Evolutionary conservation across 1,140 invertebrate genomes (phyloP), one percentile per base, ranked within the genome.

Genomic region (Drosophila sproati): DNA sequence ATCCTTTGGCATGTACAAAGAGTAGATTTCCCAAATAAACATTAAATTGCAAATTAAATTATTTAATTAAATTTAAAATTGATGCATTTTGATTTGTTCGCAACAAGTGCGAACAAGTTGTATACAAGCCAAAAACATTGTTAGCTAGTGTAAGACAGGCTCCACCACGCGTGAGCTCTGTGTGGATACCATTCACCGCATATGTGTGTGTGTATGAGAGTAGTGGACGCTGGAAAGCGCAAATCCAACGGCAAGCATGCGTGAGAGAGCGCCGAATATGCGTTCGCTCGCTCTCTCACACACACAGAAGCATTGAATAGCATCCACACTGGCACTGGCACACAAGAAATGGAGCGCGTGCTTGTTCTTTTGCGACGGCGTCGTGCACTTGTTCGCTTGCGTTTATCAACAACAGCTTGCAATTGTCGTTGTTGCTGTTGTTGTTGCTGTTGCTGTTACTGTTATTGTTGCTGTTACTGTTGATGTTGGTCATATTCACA

Each of bases 361-460:
- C 62, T 52, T n/a, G 5, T 43, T 61, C 50, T 50, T 73, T 67
- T 83, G 83, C 83, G 83, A 60, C 83, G 77, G 83, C 85, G 83
- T 88, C 52, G 50, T 78, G 50, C 85, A 80, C 85, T 89, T 88
- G 80, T 71, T 89, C 52, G 64, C 60, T 73, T 70, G 70, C 50
- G 51, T 52, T 68, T 72, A 83, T 67, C 77, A 80, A 60, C 77
- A 80, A 60, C 77, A 66, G 47, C 64, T 34, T 43, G 39, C 41
- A 57, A 50, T 62, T 66, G 51, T 45, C 55, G 32, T 39, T 35
- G 55, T 67, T 62, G 70, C 51, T 59, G 55, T 68, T 67, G 55
- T 45, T 77, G 59, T 50, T 39, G 32, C 51, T 59, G 55, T 68
- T 67, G 32, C 51, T 59, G 55, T 68, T 67, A 48, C 37, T 77